Evolutionary conservation across 1,140 invertebrate species (phyloP).

Genomic region (Trypoxylus dichotomus): DNA sequence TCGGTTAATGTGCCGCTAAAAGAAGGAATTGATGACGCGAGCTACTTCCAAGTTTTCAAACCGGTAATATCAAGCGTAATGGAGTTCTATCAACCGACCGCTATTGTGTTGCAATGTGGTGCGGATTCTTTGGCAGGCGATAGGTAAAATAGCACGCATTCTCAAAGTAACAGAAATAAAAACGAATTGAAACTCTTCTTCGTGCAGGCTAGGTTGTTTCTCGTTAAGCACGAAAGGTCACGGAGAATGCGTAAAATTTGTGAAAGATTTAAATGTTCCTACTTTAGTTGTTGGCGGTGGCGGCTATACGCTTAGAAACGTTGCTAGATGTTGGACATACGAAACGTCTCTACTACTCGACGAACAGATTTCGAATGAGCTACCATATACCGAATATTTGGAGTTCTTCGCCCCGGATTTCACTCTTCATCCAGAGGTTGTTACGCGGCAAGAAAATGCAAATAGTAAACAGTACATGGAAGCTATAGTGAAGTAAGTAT

Average conservation of each 20-base stretch:
- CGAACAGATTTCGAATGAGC: slow-evolving; percentile 87
- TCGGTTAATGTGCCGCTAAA: slow-evolving; percentile 96
- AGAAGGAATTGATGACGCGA: slow-evolving; percentile 95
- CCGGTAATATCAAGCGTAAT: slow-evolving; percentile 93
- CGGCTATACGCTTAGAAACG: slow-evolving; percentile 96
- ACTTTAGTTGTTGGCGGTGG: slow-evolving; percentile 94
- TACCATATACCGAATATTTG: slow-evolving; percentile 92
- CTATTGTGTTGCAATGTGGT: slow-evolving; percentile 97
- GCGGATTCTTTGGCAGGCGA: slow-evolving; percentile 97
- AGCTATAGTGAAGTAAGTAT: slow-evolving; percentile 71
- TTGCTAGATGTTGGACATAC: slow-evolving; percentile 98
- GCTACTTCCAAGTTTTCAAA: slow-evolving; percentile 92
- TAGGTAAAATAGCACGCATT: slow-evolving; percentile 56
- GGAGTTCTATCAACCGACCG: slow-evolving; percentile 95
- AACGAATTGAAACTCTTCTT: slow-evolving; percentile 26
- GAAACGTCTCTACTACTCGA: slow-evolving; percentile 95
- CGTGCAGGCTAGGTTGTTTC: slow-evolving; percentile 72
- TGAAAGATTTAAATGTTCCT: slow-evolving; percentile 92
- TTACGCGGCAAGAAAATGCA: slow-evolving; percentile 83
- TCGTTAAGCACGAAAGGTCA: slow-evolving; percentile 89
- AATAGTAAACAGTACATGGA: slow-evolving; percentile 92
- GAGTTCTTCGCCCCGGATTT: slow-evolving; percentile 97
- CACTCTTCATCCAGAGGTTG: slow-evolving; percentile 87
- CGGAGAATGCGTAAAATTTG: slow-evolving; percentile 95
- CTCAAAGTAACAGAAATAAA: background rate